These are phyloP conservation scores for Setophaga kirtlandii DNA, from an alignment of 2,113 vertebrate species.

Conservation along the genomic window DNA sequence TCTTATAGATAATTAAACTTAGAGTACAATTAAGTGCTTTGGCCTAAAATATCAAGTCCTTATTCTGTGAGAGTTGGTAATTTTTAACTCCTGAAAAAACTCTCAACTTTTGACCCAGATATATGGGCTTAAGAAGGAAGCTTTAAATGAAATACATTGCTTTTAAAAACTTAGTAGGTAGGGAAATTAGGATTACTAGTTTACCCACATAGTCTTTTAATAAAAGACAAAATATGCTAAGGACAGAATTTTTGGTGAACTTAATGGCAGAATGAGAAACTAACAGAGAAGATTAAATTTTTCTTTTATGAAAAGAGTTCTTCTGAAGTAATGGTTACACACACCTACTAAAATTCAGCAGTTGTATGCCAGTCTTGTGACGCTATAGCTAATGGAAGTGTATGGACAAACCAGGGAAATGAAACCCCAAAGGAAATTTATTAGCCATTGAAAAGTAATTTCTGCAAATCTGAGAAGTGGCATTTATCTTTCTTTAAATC, in stretches of 20 bases:
- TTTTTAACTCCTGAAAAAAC: neutral
- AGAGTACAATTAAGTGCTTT: neutral
- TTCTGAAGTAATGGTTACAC: neutral
- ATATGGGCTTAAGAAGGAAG: neutral
- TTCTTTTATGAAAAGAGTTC: neutral
- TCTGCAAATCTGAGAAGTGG: neutral
- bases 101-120: neutral
- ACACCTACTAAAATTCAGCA: neutral
- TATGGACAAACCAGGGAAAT: neutral
- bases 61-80: neutral
- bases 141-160: neutral
- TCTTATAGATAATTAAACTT: neutral
- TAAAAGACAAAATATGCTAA: neutral
- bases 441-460: slow-evolving; percentile 9
- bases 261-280: neutral
- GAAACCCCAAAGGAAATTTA: neutral
- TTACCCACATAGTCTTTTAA: neutral
- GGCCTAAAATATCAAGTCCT: neutral
- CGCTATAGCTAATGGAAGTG: neutral
- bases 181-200: neutral
- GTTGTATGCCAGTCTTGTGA: neutral
- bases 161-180: neutral
- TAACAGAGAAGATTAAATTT: neutral
- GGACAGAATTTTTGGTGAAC: neutral
- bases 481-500: neutral